Evolutionary conservation across 1,140 invertebrate species (phyloP).

Genomic region (Thalassaphorura encarpata): DNA sequence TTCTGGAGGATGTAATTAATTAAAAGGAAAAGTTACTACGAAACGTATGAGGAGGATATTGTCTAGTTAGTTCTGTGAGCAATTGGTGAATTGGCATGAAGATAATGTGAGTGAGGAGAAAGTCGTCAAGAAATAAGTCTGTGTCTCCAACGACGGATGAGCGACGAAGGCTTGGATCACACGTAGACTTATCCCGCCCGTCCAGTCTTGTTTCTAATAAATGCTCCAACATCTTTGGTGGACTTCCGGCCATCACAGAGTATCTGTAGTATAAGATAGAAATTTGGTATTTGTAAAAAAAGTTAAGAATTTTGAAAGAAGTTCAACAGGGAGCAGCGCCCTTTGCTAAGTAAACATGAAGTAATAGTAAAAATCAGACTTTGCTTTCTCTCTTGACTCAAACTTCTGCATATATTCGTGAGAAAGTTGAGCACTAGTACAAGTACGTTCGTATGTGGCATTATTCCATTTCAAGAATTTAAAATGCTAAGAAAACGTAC

Average conservation of each 20-base stretch:
- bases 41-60: conserved; percentile 60
- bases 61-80: conserved; percentile 61
- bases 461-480: too few species aligned
- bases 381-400: too few species aligned
- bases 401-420: too few species aligned
- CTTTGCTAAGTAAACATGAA: conserved; percentile 17
- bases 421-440: too few species aligned
- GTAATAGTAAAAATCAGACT: neutral
- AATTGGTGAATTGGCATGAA: conserved; percentile 70
- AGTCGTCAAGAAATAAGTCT: conserved; percentile 72
- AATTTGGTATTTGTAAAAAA: neutral
- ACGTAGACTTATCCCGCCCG: conserved; percentile 35
- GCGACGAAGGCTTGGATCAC: conserved; percentile 38
- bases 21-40: too few species aligned
- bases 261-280: conserved; percentile 50
- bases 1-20: too few species aligned
- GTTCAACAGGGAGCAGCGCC: too few species aligned
- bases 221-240: conserved; percentile 79
- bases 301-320: neutral
- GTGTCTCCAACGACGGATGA: conserved; percentile 36
- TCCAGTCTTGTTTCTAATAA: conserved; percentile 69
- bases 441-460: too few species aligned
- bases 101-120: conserved; percentile 75
- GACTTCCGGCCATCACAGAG: conserved; percentile 77
- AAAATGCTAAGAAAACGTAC: too few species aligned